Evolutionary conservation across 2,888 invertebrate genomes (phyloP).

Genomic region (Calliopum simillimum): DNA sequence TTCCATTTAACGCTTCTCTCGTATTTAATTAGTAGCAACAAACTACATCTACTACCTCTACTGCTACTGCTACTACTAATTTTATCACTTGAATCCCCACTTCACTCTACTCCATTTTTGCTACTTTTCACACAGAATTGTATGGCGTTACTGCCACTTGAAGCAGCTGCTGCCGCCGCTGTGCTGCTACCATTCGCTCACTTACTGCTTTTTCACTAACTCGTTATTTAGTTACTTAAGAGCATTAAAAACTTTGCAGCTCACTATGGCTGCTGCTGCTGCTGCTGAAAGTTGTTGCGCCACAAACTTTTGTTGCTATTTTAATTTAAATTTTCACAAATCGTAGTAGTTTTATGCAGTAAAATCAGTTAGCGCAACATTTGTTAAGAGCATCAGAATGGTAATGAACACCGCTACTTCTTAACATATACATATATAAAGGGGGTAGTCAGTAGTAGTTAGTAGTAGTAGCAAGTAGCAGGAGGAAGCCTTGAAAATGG

Average conservation of each 20-base stretch:
- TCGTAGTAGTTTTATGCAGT: background rate
- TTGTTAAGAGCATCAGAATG: conserved; percentile 21
- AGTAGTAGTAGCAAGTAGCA: conserved; percentile 9
- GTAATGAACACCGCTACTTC: conserved; percentile 11
- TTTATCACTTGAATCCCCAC: conserved; percentile 43
- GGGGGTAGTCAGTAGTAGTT: background rate
- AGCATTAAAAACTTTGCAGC: conserved; percentile 54
- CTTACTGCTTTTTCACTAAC: conserved; percentile 32
- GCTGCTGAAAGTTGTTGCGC: background rate
- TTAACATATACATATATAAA: background rate
- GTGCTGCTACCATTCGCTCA: conserved; percentile 18
- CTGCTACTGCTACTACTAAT: conserved; percentile 31
- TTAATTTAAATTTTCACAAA: background rate
- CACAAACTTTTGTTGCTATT: conserved; percentile 16
- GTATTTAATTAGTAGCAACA: conserved; percentile 47
- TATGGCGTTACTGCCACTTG: background rate
- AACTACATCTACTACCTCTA: conserved; percentile 11
- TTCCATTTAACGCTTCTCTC: conserved; percentile 41
- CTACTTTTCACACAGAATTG: background rate
- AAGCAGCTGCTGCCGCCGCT: background rate
- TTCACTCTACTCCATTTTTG: conserved; percentile 11
- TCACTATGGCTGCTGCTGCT: background rate
- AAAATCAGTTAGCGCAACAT: conserved; percentile 15
- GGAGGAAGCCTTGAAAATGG: background rate
- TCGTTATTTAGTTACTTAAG: conserved; percentile 58